phyloP scores from a whole-genome alignment of 2,888 invertebrate genomes.

The Eupithecia insigniata region DNA sequence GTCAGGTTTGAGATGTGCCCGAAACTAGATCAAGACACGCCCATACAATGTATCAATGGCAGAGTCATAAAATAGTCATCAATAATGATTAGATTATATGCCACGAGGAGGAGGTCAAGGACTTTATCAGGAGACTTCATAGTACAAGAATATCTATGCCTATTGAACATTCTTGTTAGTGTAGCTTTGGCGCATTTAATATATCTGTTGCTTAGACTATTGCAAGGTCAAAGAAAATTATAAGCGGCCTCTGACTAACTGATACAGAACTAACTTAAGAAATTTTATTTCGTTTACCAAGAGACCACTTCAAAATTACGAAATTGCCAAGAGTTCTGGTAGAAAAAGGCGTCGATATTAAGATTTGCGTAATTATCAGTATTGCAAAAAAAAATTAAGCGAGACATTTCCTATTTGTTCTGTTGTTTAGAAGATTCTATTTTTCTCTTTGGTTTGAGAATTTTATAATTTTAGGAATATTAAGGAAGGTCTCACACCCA shows the following conservation, averaged over 20 bases:
- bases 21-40: slow-evolving; percentile 10
- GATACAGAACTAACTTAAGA: background rate
- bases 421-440: background rate
- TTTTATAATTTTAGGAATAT: background rate
- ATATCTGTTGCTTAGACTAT: no score
- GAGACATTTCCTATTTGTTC: background rate
- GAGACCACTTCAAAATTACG: background rate
- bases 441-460: background rate
- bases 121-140: background rate
- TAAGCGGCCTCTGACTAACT: background rate
- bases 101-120: slow-evolving; percentile 23
- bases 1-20: slow-evolving; percentile 10
- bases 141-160: background rate
- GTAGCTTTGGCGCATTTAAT: background rate
- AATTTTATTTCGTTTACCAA: background rate
- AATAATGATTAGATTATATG: slow-evolving; percentile 20
- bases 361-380: background rate
- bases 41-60: slow-evolving; percentile 20
- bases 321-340: background rate
- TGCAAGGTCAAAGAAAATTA: background rate
- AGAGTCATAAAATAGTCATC: slow-evolving; percentile 29
- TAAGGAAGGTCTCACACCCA: background rate
- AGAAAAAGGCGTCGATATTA: background rate
- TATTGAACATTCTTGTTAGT: background rate
- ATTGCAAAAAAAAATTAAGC: background rate